Conservation (phyloP, 2,888 invertebrate genomes). For the Reticulitermes lucifugus region DNA sequence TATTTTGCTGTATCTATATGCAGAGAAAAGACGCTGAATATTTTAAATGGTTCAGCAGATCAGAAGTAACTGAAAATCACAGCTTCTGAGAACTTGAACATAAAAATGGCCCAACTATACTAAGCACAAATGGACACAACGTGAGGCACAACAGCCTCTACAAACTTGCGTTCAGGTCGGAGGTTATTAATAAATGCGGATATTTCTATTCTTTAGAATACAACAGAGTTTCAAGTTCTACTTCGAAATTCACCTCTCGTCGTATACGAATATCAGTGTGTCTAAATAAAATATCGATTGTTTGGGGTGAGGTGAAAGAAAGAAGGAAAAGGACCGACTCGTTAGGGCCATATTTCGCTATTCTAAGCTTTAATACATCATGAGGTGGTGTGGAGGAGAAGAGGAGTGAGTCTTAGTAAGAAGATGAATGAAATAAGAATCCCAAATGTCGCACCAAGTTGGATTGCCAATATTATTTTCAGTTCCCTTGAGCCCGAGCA, state of each 20-base stretch:
- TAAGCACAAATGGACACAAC: not conserved
- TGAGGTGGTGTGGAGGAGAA: slow-evolving; percentile 7
- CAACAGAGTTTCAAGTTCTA: not conserved
- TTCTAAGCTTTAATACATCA: slow-evolving; percentile 37
- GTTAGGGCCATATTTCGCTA: slow-evolving; percentile 30
- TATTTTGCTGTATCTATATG: too few relatives aligned
- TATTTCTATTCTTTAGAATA: slow-evolving; percentile 15
- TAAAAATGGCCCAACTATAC: too few relatives aligned
- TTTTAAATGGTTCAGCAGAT: too few relatives aligned
- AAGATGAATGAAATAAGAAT: slow-evolving; percentile 41
- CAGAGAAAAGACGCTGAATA: too few relatives aligned
- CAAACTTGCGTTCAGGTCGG: not conserved
- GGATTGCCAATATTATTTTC: slow-evolving; percentile 42
- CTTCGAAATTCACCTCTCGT: slow-evolving; percentile 21
- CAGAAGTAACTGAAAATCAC: too few relatives aligned
- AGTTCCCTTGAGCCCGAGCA: not conserved
- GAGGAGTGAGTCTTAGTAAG: slow-evolving; percentile 8
- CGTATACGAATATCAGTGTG: not conserved
- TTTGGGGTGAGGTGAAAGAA: not conserved
- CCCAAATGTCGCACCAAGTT: slow-evolving; percentile 29
- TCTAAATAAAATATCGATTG: slow-evolving; percentile 38
- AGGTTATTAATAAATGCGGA: not conserved
- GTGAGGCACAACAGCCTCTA: not conserved
- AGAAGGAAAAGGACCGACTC: not conserved
- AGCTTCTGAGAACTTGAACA: too few relatives aligned